phyloP scores from a whole-genome alignment of 2,113 vertebrate species.

The Anhinga rufa region DNA sequence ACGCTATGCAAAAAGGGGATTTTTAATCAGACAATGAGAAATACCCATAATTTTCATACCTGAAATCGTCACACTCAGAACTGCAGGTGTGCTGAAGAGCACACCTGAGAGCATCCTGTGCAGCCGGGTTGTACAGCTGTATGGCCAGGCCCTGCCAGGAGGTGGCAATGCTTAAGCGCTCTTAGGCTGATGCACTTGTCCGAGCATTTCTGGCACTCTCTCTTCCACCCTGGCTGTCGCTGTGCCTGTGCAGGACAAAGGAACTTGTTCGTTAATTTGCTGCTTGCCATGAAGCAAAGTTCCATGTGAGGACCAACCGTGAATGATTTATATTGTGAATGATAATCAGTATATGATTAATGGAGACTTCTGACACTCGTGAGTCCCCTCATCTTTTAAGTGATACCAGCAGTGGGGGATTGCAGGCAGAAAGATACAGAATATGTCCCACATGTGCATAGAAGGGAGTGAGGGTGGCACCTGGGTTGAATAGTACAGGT shows the following conservation, averaged over 20 bases:
- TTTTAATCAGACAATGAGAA: neutral
- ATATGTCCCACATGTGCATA: fast-evolving
- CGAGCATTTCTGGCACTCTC: neutral
- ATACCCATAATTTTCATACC: neutral
- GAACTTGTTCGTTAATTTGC: neutral
- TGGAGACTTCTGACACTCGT: neutral
- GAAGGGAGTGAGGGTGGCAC: neutral
- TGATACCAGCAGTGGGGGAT: neutral
- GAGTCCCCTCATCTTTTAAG: neutral
- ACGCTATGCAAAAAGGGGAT: neutral
- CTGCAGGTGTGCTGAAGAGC: fast-evolving
- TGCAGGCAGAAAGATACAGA: neutral
- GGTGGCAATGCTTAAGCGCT: neutral
- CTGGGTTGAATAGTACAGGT: neutral
- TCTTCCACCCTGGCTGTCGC: fast-evolving
- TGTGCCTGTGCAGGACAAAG: fast-evolving
- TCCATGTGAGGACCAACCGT: neutral
- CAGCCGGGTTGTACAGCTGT: neutral
- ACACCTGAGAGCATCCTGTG: fast-evolving
- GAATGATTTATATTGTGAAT: neutral
- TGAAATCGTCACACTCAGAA: neutral
- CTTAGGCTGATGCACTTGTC: fast-evolving
- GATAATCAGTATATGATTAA: neutral
- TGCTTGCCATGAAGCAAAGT: neutral
- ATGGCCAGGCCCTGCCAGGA: neutral